phyloP scores from a whole-genome alignment of 1,140 invertebrate species.

The Lordiphosa clarofinis region DNA sequence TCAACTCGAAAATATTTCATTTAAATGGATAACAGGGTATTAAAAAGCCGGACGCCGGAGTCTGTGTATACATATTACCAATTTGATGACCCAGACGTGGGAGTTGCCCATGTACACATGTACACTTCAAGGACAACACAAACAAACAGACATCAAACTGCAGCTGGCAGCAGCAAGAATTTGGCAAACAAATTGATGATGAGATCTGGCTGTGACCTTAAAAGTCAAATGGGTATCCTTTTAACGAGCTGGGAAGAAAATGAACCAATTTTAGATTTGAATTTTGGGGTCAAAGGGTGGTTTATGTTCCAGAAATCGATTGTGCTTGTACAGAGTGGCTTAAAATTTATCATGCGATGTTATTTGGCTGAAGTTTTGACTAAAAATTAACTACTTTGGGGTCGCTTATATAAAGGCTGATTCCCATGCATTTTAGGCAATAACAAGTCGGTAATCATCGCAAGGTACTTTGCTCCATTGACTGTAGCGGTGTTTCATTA shows the following conservation, averaged over 20 bases:
- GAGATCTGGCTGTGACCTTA: conserved; percentile 1
- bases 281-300: too few species aligned
- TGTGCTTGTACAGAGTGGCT: too few species aligned
- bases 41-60: not conserved
- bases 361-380: too few species aligned
- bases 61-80: not conserved
- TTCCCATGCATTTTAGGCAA: too few species aligned
- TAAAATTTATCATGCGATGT: too few species aligned
- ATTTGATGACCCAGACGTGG: conserved; percentile 9
- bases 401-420: too few species aligned
- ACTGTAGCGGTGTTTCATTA: too few species aligned
- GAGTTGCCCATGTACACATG: conserved; percentile 1
- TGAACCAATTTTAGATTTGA: too few species aligned
- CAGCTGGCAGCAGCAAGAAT: conserved; percentile 6
- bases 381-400: too few species aligned
- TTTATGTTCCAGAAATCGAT: too few species aligned
- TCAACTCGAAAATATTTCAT: not conserved
- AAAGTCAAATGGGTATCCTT: conserved; percentile 3
- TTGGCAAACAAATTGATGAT: conserved; percentile 6
- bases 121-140: conserved; percentile 11
- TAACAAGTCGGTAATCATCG: too few species aligned
- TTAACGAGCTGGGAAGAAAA: not conserved
- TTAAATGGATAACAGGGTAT: not conserved
- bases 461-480: too few species aligned
- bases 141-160: not conserved